Conservation (phyloP, 2,797 vertebrate genomes). For the Cossypha polioptera region DNA sequence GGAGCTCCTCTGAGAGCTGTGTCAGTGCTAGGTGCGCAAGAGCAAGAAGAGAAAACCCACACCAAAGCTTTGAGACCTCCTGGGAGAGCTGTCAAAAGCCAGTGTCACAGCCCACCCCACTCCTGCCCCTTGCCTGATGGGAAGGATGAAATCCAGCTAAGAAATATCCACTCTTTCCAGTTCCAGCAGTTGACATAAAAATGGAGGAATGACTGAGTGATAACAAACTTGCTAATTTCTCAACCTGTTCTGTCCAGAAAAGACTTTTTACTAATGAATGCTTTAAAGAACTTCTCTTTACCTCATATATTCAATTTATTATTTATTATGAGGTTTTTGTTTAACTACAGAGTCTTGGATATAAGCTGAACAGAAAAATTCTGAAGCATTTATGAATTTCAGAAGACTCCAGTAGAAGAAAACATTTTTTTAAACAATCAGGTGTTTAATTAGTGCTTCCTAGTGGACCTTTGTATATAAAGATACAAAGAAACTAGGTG, state of each 20-base stretch:
- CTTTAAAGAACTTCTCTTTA: neutral
- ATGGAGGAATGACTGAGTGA: neutral
- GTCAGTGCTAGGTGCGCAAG: neutral
- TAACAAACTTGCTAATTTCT: neutral
- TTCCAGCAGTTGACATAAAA: neutral
- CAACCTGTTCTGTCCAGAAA: neutral
- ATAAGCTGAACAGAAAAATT: neutral
- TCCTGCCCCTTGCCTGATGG: neutral
- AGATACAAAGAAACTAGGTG: neutral
- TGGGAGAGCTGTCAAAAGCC: neutral
- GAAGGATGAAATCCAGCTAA: neutral
- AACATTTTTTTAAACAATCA: neutral
- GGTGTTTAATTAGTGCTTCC: neutral
- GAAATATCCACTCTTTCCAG: neutral
- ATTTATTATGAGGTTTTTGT: neutral
- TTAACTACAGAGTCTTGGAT: neutral
- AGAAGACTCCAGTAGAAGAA: neutral
- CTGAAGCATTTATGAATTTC: neutral
- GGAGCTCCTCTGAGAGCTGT: neutral
- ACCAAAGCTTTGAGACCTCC: neutral
- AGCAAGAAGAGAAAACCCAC: neutral
- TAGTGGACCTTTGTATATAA: neutral
- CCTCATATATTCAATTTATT: neutral
- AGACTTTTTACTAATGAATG: neutral
- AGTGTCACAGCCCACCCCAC: neutral